These are phyloP conservation scores for Ammodytes marinus DNA, from an alignment of 2,113 vertebrate species.

Conservation along the genomic window DNA sequence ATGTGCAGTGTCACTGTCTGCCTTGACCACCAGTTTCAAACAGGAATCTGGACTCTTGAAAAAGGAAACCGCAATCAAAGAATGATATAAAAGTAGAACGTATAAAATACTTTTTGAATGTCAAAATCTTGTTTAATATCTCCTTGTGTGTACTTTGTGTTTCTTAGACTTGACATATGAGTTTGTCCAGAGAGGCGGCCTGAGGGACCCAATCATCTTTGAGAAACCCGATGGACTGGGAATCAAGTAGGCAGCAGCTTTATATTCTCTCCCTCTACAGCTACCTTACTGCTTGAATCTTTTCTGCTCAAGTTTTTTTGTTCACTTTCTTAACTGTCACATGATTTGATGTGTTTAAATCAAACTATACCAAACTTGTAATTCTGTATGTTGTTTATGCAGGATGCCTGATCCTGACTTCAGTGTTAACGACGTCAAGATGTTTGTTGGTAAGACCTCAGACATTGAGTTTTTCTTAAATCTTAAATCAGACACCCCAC, in stretches of 20 bases:
- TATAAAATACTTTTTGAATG: neutral
- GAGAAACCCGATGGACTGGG: conserved; percentile 92
- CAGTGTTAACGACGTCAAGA: conserved; percentile 95
- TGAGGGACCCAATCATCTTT: conserved; percentile 94
- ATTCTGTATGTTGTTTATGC: conserved; percentile 36
- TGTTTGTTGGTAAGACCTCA: conserved; percentile 93
- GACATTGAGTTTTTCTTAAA: neutral
- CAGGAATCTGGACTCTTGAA: too few relatives aligned
- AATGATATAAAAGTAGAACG: neutral
- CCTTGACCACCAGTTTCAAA: neutral
- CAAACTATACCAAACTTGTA: neutral
- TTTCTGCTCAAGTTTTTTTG: neutral
- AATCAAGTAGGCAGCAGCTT: conserved; percentile 88
- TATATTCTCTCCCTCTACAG: neutral
- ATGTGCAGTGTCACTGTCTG: neutral
- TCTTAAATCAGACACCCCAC: neutral
- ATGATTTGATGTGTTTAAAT: neutral
- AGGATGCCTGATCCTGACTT: conserved; percentile 97
- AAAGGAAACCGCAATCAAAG: neutral
- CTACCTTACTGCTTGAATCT: neutral
- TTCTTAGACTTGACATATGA: conserved; percentile 92
- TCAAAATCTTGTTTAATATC: neutral
- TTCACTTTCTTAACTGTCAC: neutral
- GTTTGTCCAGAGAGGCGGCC: conserved; percentile 93
- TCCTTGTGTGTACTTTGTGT: neutral